Evolutionary conservation across 2,797 vertebrate species (phyloP).

Genomic region (Chlorospingus flavigularis): DNA sequence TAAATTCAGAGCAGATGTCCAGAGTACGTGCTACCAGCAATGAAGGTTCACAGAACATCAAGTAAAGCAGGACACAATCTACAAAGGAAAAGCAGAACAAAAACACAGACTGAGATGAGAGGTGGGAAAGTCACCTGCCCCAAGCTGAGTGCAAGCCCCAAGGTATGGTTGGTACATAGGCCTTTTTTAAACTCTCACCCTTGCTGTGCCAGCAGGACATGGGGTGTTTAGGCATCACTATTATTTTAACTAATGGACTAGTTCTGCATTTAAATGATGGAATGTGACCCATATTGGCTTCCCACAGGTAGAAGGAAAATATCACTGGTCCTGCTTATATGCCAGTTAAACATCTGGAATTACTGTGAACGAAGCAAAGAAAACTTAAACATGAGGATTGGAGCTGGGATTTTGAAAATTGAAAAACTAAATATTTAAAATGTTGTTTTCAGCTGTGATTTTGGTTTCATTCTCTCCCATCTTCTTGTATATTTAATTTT

Average conservation of each 20-base stretch:
- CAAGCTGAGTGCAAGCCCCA: not conserved
- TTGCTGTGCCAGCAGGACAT: not conserved
- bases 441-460: not conserved
- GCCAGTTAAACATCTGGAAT: not conserved
- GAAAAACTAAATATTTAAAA: not conserved
- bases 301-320: not conserved
- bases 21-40: constrained; percentile 48
- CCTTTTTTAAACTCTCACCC: not conserved
- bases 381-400: not conserved
- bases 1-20: constrained; percentile 74
- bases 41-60: constrained; percentile 31
- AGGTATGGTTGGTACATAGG: not conserved
- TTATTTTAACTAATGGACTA: constrained; percentile 21
- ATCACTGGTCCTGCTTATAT: not conserved
- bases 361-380: not conserved
- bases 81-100: not conserved
- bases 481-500: not conserved
- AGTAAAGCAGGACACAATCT: not conserved
- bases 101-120: constrained; percentile 6
- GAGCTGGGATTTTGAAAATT: not conserved
- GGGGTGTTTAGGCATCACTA: not conserved
- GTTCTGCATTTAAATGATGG: not conserved
- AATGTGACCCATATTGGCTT: not conserved
- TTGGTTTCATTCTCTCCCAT: not conserved
- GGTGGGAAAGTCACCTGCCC: constrained; percentile 14